Base-by-base conservation (phyloP, 2,113 vertebrate species). In the Butastur rufipennis region DNA sequence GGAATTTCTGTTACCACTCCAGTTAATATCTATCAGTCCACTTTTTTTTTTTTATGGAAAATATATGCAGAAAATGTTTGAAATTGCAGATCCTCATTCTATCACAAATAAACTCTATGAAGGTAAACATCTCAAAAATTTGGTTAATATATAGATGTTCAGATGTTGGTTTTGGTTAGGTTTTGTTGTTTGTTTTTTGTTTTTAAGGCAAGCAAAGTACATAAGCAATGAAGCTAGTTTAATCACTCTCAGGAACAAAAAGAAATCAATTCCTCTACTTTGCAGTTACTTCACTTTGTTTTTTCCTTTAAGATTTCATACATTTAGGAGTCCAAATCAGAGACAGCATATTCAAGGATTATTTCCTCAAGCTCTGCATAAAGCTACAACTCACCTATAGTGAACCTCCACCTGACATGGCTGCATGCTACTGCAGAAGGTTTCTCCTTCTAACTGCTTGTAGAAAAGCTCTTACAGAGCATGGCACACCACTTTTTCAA, bases 141-240 rank as follows among this genome's bases (percentile, higher is more conserved):
- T 27, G 8, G 5, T 72, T 42, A 34, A 52, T 0, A 0, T 7
- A 21, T 8, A 45, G 34, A 21, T 11, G 5, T 31, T 47, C 26
- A 22, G 6, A 20, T 38, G 8, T 4, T 13, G 5, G 3, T 3
- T 45, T 42, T 50, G 12, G 8, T 73, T 29, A 53, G 26, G 26
- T 53, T 53, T 53, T 53, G 27, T 72, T 52, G 22, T 6, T 43
- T 52, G 16, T 6, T 45, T 25, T 29, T 34, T 29, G 32, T 9
- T 67, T 78, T 59, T 81, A 61, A 74, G 50, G 25, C 34, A 83
- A 66, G 7, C 16, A 47, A 73, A 59, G 9, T 26, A 16, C 19
- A 16, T 34, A 26, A 77, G 31, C 50, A 86, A 59, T 9, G 1
- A 77, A 65, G 18, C 11, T 34, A 18, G 15, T 26, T 47, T 32